phyloP scores from a whole-genome alignment of 2,888 invertebrate species.

The Gari tellinella region DNA sequence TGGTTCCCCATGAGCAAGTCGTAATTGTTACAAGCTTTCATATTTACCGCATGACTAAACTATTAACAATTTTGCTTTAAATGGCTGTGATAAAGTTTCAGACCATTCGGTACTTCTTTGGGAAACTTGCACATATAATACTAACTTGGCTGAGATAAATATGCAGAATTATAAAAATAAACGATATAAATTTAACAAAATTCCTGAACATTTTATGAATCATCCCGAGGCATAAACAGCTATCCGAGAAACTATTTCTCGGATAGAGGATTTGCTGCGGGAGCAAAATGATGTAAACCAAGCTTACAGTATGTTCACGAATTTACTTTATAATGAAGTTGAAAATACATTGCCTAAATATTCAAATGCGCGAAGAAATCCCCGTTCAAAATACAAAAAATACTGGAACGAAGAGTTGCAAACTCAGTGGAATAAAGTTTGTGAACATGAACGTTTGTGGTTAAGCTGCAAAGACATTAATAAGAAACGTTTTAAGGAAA shows the following conservation, averaged over 20 bases:
- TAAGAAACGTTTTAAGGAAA: not conserved
- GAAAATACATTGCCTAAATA: slow-evolving; percentile 5
- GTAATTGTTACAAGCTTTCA: slow-evolving; percentile 1
- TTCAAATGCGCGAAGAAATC: not conserved
- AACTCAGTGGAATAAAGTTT: slow-evolving; percentile 3
- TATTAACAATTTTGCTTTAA: slow-evolving; percentile 7
- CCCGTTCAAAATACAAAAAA: slow-evolving; percentile 2
- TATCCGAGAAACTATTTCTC: not conserved
- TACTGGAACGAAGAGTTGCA: slow-evolving; percentile 1
- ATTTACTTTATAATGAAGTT: slow-evolving; percentile 4
- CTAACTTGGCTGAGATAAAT: slow-evolving; percentile 6
- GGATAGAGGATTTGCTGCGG: slow-evolving; percentile 3
- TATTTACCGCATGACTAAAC: slow-evolving; percentile 18
- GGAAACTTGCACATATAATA: too few relatives aligned
- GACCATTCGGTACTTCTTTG: slow-evolving; percentile 8
- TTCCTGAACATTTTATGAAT: not conserved
- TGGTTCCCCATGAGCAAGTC: slow-evolving; percentile 9
- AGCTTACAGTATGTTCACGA: slow-evolving; percentile 1
- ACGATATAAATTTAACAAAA: slow-evolving; percentile 1
- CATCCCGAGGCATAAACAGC: too few relatives aligned
- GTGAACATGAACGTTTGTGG: slow-evolving; percentile 6
- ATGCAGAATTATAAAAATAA: not conserved
- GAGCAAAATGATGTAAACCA: slow-evolving; percentile 3
- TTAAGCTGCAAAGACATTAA: slow-evolving; percentile 6
- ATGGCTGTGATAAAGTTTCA: slow-evolving; percentile 17